Evolutionary conservation across 2,797 vertebrate genomes (phyloP), one percentile per base, ranked within the genome.

Genomic region (Hafferia zeledoni): DNA sequence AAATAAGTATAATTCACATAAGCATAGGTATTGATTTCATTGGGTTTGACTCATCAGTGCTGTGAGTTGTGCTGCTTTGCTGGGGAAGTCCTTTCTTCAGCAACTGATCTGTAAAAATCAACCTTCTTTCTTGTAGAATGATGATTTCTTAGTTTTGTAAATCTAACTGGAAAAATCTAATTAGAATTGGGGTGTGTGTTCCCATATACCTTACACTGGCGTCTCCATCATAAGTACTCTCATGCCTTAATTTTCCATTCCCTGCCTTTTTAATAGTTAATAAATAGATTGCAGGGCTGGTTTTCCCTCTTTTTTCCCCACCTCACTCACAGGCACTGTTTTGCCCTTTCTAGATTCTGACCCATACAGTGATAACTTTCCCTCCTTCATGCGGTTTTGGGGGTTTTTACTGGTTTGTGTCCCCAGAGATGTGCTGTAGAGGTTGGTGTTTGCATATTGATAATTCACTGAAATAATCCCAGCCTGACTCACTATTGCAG

Each of bases 271-370:
- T 37, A 2, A 24, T 6, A 13, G 5, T 39, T 87, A 46, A 33
- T 25, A 64, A 64, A 46, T 71, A 39, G 11, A 6, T 82, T 0
- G 0, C 1, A 4, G 25, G 37, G 17, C 6, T 37, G 1, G 14
- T 81, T 46, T 5, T 35, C 4, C 10, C 4, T 1, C 16, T 25
- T 8, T 30, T 31, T 13, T 2, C 1, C 3, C 5, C 3, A 5
- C 24, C 27, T 47, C 16, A 4, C 4, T 37, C 37, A 22, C 0
- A 3, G 24, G 14, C 2, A 1, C 25, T 44, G 5, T 24, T 69
- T 79, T 57, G 35, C 17, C 13, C 20, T 31, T 56, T 50, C 17
- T 39, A 11, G n/a, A 25, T 63, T 59, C 56, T 76, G n/a, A 57
- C 22, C 27, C 8, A 4, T 52, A 25, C 4, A 6, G 28, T 52